phyloP scores from a whole-genome alignment of 2,113 vertebrate species.

The Cephalopterus ornatus region DNA sequence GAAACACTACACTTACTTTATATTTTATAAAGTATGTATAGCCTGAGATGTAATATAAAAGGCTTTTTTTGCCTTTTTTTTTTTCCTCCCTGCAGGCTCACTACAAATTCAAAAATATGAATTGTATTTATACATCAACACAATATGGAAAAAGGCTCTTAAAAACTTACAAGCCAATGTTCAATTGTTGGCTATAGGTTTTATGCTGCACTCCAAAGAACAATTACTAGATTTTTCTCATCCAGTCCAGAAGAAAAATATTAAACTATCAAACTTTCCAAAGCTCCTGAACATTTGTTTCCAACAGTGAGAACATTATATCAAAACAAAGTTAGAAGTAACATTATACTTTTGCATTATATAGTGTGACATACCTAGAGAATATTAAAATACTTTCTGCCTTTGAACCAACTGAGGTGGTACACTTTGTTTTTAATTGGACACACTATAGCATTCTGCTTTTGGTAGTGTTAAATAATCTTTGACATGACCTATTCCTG shows the following conservation, averaged over 20 bases:
- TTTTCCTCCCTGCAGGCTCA: not conserved
- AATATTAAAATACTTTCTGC: not conserved
- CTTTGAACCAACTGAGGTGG: not conserved
- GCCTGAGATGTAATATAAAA: not conserved
- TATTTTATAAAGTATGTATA: not conserved
- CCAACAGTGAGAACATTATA: not conserved
- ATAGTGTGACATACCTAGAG: not conserved
- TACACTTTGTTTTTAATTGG: slow-evolving; percentile 18
- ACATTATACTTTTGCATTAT: not conserved
- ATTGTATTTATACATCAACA: not conserved
- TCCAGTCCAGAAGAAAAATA: not conserved
- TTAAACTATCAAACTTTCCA: not conserved
- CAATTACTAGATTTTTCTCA: not conserved
- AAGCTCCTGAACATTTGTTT: not conserved
- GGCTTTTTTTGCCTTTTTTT: fast-evolving
- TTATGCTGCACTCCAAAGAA: not conserved
- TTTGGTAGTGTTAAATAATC: not conserved
- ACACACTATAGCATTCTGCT: not conserved
- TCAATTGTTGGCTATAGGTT: not conserved
- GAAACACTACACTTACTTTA: not conserved
- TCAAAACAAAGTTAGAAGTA: not conserved
- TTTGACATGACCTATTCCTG: not conserved
- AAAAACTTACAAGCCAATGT: not conserved
- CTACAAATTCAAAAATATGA: not conserved
- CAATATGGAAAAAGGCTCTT: not conserved